phyloP scores from a whole-genome alignment of 2,888 invertebrate genomes.

The Folsomia candida region DNA sequence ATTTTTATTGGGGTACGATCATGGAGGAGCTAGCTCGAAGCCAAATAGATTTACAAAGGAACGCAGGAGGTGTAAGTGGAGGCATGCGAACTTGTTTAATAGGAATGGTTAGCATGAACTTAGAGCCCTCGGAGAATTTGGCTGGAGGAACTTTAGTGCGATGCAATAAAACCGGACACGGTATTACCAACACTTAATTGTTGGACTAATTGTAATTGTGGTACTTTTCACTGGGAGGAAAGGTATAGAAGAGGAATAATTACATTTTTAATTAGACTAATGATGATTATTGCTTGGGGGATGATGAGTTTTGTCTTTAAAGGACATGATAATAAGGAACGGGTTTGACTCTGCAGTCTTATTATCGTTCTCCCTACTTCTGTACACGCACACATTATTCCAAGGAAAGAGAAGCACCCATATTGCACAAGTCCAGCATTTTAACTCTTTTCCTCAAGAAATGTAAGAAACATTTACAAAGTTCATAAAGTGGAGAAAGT shows the following conservation, averaged over 20 bases:
- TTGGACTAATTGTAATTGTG: not conserved
- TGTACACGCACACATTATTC: too few relatives aligned
- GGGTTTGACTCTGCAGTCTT: too few relatives aligned
- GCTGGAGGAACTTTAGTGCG: conserved; percentile 5
- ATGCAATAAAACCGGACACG: conserved; percentile 6
- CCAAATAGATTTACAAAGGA: not conserved
- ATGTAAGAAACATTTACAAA: too few relatives aligned
- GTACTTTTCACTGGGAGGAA: conserved; percentile 8
- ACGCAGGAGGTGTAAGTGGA: not conserved
- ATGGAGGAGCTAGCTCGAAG: not conserved
- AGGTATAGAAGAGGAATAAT: conserved; percentile 17
- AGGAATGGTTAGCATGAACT: conserved; percentile 2
- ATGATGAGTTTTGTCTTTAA: conserved; percentile 12
- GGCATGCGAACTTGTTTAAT: not conserved
- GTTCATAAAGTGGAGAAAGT: not conserved
- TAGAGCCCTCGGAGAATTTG: not conserved
- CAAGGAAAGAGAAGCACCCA: too few relatives aligned
- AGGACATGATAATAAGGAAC: conserved; percentile 14
- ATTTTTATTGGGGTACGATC: conserved; percentile 8
- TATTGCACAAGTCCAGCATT: too few relatives aligned
- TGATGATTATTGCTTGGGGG: conserved; percentile 23
- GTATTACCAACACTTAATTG: not conserved
- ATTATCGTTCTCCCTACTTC: too few relatives aligned
- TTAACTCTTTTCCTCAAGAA: too few relatives aligned
- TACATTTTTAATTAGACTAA: conserved; percentile 22